Evolutionary conservation across 2,797 vertebrate genomes (phyloP).

Genomic region (Propithecus perrieri): DNA sequence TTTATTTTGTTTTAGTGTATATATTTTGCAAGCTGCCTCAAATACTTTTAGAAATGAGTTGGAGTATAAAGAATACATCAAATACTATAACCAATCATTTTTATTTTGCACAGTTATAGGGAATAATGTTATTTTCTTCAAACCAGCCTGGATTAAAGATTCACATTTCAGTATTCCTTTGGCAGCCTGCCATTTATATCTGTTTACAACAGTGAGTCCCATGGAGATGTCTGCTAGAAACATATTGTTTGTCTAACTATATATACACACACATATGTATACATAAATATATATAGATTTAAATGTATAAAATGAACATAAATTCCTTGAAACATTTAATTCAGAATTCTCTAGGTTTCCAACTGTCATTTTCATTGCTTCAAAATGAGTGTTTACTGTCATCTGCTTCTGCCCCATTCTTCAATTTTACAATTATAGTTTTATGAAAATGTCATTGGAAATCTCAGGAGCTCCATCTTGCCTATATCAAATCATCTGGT

Average conservation of each 20-base stretch:
- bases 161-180: slow-evolving; percentile 33
- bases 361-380: neutral
- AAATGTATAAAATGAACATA: neutral
- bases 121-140: slow-evolving; percentile 21
- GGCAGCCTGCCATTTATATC: slow-evolving; percentile 12
- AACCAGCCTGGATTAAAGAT: slow-evolving; percentile 3
- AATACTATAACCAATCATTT: neutral
- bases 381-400: neutral
- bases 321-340: neutral
- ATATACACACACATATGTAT: neutral
- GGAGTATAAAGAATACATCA: neutral
- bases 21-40: neutral
- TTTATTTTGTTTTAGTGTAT: neutral
- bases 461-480: slow-evolving; percentile 6
- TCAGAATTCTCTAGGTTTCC: slow-evolving; percentile 6
- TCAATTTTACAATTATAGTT: slow-evolving; percentile 26
- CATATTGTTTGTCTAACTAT: neutral
- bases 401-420: neutral
- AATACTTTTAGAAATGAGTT: slow-evolving; percentile 36
- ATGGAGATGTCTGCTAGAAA: neutral
- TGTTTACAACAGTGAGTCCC: neutral
- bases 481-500: neutral
- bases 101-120: slow-evolving; percentile 13
- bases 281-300: neutral
- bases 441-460: neutral